Conservation (phyloP, 2,888 invertebrate genomes). For the Oligia fasciuncula region DNA sequence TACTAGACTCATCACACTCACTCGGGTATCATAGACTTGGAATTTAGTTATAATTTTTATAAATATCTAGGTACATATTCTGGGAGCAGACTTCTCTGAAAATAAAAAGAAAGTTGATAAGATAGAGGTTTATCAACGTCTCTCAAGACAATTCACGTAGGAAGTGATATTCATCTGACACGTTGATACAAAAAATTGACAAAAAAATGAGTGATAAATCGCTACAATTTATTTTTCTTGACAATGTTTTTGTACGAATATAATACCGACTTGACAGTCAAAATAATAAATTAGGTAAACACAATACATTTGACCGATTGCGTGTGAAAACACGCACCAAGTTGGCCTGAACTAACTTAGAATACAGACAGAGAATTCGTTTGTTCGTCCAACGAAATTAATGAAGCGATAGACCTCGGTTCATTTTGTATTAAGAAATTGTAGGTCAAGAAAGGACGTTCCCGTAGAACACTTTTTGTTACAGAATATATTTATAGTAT, state of each 20-base stretch:
- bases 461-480: conserved; percentile 29
- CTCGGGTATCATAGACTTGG: background rate
- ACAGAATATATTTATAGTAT: background rate
- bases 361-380: conserved; percentile 6
- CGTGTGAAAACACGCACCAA: conserved; percentile 34
- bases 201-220: conserved; percentile 30
- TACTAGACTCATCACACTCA: no score
- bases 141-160: background rate
- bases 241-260: conserved; percentile 10
- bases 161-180: background rate
- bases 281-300: conserved; percentile 47
- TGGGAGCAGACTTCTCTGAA: background rate
- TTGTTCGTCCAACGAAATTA: conserved; percentile 30
- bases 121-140: background rate
- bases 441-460: conserved; percentile 51
- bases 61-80: background rate
- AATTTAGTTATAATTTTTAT: conserved; percentile 7
- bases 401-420: conserved; percentile 24
- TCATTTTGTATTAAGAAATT: conserved; percentile 10
- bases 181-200: background rate
- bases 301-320: conserved; percentile 29
- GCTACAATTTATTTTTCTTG: conserved; percentile 33
- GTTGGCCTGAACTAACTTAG: background rate
- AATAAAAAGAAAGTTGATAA: conserved; percentile 32
- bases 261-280: conserved; percentile 17